Base-by-base conservation (phyloP, 2,888 invertebrate genomes). In the Archips crataeganus region DNA sequence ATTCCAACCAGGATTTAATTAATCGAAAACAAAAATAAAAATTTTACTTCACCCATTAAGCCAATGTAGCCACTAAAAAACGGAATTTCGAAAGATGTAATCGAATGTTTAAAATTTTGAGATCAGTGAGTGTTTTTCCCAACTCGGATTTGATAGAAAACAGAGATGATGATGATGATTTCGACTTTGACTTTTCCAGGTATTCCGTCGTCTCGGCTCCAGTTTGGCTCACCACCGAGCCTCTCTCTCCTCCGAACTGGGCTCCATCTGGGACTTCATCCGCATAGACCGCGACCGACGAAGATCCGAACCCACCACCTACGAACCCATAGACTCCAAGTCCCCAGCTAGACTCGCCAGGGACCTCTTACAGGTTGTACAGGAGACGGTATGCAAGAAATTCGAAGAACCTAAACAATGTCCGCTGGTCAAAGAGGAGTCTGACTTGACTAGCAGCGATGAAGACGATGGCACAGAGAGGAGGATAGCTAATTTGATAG, bases 231-330 rank as follows among this genome's bases (percentile, higher is more conserved):
- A 87, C 80, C 94, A 94, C 80, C 90, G 94, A 74, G 94, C 93
- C 59, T 92, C 94, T 1, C 82, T 94, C 45, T 92, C 94, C 2
- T 87, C 93, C 10, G 93, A 94, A 66, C 85, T 93, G 1, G 94
- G 94, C 64, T 93, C 94, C 13, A 81, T 94, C 10, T 94, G 94
- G 94, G 94, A 94, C 80, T 91, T 94, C 83, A 87, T 94, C 74
- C 81, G 89, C 59, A 85, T 85, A 75, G 92, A 92, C 79, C 84
- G 85, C 39, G 90, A 89, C 77, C 82, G 91, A 59, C 82, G 92
- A 36, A 86, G 92, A 1, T 92, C 94, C 32, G 89, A 91, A 6
- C 90, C 92, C 32, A 82, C 88, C 49, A 75, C 85, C 11, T 89
- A 88, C 78, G 92, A 90, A 74, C 86, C 89, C 13, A 86, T 91